Conservation (phyloP, 2,888 invertebrate species). For the Lepidonotus clava region DNA sequence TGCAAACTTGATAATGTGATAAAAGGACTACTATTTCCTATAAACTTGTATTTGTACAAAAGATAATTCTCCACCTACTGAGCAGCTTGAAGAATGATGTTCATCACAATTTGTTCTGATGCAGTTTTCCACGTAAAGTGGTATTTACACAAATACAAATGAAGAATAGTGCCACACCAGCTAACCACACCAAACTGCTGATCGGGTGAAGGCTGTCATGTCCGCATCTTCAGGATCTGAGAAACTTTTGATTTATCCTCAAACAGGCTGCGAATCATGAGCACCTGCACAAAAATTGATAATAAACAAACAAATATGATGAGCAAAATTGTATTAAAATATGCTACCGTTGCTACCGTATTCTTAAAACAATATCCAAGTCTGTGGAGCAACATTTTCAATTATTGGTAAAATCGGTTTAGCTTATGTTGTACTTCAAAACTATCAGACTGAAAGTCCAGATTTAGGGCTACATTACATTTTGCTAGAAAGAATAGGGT, state of each 20-base stretch:
- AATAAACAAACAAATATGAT: not conserved
- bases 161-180: no score
- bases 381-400: not conserved
- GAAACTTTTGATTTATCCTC: constrained; percentile 53
- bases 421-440: not conserved
- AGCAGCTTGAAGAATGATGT: no score
- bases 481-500: not conserved
- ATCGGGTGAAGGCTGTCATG: constrained; percentile 35
- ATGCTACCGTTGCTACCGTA: no score
- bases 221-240: constrained; percentile 44
- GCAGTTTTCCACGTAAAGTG: no score
- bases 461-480: not conserved
- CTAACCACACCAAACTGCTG: no score
- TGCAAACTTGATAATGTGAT: no score
- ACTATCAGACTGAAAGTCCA: not conserved
- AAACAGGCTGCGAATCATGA: constrained; percentile 63
- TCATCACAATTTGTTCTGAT: no score
- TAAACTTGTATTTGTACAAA: no score
- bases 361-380: not conserved
- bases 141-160: no score
- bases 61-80: no score
- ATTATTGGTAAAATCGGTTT: not conserved
- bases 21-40: no score
- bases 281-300: constrained; percentile 43
- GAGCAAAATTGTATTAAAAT: not conserved